Percentiles rank a stretch among this genome's conserved stretches.
Conservation (phyloP, 2,888 invertebrate species). For the Chirona hameri region DNA sequence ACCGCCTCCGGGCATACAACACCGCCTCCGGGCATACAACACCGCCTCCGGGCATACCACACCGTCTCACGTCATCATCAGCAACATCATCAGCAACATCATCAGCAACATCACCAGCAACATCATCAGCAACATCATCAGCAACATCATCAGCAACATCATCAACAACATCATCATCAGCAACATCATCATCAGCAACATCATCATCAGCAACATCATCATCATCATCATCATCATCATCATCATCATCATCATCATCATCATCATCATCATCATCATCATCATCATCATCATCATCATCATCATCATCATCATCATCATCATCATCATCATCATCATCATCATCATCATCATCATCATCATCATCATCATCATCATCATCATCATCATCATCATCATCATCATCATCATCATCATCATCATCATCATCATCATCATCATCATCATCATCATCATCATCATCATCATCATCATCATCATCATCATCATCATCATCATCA, state of each 20-base stretch:
- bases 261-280: slow-evolving; percentile 22
- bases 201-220: too few species aligned
- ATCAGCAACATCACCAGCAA: too few species aligned
- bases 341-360: slow-evolving; percentile 22
- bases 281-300: slow-evolving; percentile 22
- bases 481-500: slow-evolving; percentile 22
- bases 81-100: too few species aligned
- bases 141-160: too few species aligned
- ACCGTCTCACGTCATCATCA: too few species aligned
- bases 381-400: slow-evolving; percentile 22
- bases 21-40: too few species aligned
- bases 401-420: slow-evolving; percentile 22
- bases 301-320: slow-evolving; percentile 22
- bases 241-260: slow-evolving; percentile 22
- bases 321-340: slow-evolving; percentile 22
- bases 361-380: slow-evolving; percentile 22
- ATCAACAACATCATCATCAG: too few species aligned
- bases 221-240: too few species aligned
- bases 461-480: slow-evolving; percentile 22
- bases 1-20: too few species aligned
- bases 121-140: too few species aligned
- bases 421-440: slow-evolving; percentile 22
- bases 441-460: slow-evolving; percentile 8
- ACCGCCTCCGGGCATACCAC: too few species aligned
- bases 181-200: too few species aligned